Evolutionary conservation across 2,888 invertebrate species (phyloP).

Genomic region (Theristus sp.): DNA sequence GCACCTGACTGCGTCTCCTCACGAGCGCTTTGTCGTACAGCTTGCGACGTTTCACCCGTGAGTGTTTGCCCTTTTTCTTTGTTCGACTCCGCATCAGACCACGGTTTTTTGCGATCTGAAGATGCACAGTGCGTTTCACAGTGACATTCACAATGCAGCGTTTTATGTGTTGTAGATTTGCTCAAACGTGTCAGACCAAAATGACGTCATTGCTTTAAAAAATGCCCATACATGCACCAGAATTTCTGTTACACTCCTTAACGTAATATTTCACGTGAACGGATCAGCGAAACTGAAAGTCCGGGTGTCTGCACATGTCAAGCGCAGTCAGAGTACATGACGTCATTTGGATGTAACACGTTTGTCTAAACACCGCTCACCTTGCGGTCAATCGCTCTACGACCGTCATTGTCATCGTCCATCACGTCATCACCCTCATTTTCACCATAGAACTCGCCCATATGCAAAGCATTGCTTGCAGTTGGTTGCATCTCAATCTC

Average conservation of each 20-base stretch:
- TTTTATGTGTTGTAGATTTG: neutral
- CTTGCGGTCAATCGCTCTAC: neutral
- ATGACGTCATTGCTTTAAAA: too few species aligned
- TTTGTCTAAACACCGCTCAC: neutral
- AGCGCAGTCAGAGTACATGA: neutral
- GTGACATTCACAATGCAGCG: neutral
- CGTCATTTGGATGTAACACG: neutral
- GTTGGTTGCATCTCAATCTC: too few species aligned
- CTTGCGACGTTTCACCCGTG: neutral
- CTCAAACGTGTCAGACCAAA: too few species aligned
- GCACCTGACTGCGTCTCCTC: constrained; percentile 69
- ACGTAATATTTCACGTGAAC: too few species aligned
- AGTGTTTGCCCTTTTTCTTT: neutral
- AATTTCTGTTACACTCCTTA: too few species aligned
- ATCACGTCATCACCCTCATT: neutral
- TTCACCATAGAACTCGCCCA: too few species aligned
- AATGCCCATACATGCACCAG: too few species aligned
- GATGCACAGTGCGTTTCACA: neutral
- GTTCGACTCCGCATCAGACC: constrained; percentile 9
- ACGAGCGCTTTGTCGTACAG: constrained; percentile 71
- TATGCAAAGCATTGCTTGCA: too few species aligned
- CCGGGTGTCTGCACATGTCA: too few species aligned
- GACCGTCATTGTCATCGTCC: neutral
- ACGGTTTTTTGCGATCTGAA: constrained; percentile 15
- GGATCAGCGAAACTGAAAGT: too few species aligned